A percentile compares a stretch with the other conserved stretches of the same genome.
Evolutionary conservation across 2,113 vertebrate species (phyloP).

Genomic region (Eubucco bourcierii): DNA sequence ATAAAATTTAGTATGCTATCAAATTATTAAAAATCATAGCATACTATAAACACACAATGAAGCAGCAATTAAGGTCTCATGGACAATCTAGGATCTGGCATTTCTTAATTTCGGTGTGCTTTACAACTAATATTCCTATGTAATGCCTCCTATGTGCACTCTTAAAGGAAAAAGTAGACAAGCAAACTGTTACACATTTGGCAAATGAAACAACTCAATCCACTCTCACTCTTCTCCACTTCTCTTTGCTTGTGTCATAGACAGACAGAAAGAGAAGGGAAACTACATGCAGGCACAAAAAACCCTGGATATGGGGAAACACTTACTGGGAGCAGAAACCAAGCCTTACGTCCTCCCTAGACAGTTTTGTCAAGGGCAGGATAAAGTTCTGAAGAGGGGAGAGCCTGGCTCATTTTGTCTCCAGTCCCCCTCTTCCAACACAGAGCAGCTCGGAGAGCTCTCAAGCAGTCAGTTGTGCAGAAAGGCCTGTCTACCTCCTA

Average conservation of each 20-base stretch:
- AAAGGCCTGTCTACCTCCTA: not conserved
- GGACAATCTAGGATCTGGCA: not conserved
- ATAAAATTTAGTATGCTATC: not conserved
- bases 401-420: accelerated
- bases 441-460: not conserved
- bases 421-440: not conserved
- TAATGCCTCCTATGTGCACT: not conserved
- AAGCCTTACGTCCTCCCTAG: not conserved
- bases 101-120: not conserved
- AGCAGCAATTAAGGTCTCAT: not conserved
- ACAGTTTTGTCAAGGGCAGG: not conserved
- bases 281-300: not conserved
- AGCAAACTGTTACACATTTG: not conserved
- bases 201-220: not conserved
- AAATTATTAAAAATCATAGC: not conserved
- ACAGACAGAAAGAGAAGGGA: not conserved
- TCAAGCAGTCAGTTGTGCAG: not conserved
- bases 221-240: not conserved
- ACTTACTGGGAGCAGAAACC: not conserved
- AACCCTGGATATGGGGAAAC: not conserved
- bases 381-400: not conserved
- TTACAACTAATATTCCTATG: not conserved
- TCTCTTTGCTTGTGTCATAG: not conserved
- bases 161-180: not conserved
- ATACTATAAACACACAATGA: not conserved